Percentiles rank a stretch among this genome's conserved stretches.
phyloP scores from a whole-genome alignment of 2,888 invertebrate genomes.

The Odontocerum albicorne region DNA sequence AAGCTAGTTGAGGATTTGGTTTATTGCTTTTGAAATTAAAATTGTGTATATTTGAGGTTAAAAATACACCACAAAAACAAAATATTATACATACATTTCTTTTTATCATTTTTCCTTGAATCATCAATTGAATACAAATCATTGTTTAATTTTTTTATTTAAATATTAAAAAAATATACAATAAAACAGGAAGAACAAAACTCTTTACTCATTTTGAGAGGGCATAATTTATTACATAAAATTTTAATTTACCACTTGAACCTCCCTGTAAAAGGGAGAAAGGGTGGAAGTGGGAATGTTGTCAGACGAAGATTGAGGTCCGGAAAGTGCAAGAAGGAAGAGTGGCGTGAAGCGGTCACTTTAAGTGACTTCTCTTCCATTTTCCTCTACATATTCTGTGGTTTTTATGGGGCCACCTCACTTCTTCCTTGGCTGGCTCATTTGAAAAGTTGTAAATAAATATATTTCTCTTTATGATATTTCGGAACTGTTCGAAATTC shows the following conservation, averaged over 20 bases:
- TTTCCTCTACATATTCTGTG: not conserved
- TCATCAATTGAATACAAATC: no score
- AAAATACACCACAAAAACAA: no score
- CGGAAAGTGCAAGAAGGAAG: not conserved
- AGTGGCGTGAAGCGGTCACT: not conserved
- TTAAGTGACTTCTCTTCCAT: not conserved
- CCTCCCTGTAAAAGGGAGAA: not conserved
- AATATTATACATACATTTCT: no score
- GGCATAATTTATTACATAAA: not conserved
- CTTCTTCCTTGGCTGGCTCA: no score
- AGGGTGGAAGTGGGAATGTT: not conserved
- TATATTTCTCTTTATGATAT: not conserved
- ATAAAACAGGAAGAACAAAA: no score
- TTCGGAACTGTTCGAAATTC: not conserved
- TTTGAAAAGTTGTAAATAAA: no score
- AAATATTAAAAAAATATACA: no score
- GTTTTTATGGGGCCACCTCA: not conserved
- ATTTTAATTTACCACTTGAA: not conserved
- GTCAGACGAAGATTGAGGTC: slow-evolving; percentile 1
- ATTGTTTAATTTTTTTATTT: no score
- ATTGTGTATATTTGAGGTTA: no score
- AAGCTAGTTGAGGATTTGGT: no score
- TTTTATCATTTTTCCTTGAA: no score
- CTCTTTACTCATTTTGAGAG: not conserved
- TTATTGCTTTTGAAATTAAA: no score